Evolutionary conservation across 2,113 vertebrate genomes (phyloP).

Genomic region (Marcusenius ussheri): DNA sequence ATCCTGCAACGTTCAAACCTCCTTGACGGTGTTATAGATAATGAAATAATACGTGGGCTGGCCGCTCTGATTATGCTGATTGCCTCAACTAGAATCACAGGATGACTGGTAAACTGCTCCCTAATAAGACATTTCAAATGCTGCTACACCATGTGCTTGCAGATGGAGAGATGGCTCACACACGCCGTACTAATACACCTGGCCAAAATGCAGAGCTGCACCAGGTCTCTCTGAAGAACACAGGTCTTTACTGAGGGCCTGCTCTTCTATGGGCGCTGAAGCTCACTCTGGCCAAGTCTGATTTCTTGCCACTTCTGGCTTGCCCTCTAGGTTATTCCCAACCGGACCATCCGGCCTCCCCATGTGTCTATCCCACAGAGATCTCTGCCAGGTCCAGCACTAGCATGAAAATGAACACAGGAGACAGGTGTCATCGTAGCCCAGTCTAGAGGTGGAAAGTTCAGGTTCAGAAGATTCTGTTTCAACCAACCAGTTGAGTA

Average conservation of each 20-base stretch:
- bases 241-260: background rate
- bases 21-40: constrained; percentile 22
- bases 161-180: background rate
- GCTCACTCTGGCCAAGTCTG: background rate
- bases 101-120: constrained; percentile 15
- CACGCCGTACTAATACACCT: background rate
- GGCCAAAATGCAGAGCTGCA: background rate
- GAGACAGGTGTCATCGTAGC: background rate
- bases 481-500: background rate
- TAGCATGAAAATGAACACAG: background rate
- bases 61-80: constrained; percentile 22
- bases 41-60: constrained; percentile 24
- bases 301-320: background rate
- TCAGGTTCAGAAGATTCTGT: background rate
- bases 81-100: constrained; percentile 19
- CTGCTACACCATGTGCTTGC: background rate
- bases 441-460: background rate
- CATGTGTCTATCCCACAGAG: background rate
- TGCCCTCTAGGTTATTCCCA: background rate
- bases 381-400: background rate
- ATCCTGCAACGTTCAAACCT: background rate
- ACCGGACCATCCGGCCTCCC: no score
- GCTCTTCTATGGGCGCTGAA: background rate
- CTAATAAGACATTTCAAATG: constrained; percentile 21
- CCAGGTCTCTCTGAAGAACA: background rate